phyloP scores from a whole-genome alignment of 2,888 invertebrate species.

The Poecilus cupreus region DNA sequence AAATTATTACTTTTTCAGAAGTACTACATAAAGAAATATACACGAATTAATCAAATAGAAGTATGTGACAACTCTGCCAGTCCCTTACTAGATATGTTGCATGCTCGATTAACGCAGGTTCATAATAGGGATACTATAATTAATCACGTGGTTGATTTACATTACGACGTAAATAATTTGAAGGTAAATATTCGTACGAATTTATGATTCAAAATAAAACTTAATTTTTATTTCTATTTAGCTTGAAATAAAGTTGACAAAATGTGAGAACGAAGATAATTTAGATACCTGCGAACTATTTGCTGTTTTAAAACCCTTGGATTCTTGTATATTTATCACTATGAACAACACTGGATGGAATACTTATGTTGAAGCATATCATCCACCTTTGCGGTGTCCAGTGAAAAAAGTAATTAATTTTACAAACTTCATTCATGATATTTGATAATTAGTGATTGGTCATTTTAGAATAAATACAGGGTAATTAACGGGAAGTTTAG shows the following conservation, averaged over 20 bases:
- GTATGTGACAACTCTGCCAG: neutral
- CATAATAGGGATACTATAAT: neutral
- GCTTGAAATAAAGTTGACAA: conserved; percentile 16
- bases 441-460: neutral
- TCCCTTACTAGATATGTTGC: neutral
- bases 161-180: neutral
- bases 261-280: neutral
- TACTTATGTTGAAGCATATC: neutral
- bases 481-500: neutral
- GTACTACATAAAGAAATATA: neutral
- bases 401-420: conserved; percentile 13
- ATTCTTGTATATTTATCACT: neutral
- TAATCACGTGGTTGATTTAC: neutral
- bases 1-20: too few relatives aligned
- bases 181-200: neutral
- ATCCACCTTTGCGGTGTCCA: neutral
- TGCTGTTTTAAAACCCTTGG: neutral
- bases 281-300: conserved; percentile 10
- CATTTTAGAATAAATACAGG: neutral
- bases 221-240: neutral
- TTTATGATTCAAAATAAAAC: too few relatives aligned
- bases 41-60: neutral
- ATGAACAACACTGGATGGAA: conserved; percentile 16
- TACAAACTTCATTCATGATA: neutral
- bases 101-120: neutral